Conservation (phyloP, 2,888 invertebrate genomes). For the Andrena marginata region DNA sequence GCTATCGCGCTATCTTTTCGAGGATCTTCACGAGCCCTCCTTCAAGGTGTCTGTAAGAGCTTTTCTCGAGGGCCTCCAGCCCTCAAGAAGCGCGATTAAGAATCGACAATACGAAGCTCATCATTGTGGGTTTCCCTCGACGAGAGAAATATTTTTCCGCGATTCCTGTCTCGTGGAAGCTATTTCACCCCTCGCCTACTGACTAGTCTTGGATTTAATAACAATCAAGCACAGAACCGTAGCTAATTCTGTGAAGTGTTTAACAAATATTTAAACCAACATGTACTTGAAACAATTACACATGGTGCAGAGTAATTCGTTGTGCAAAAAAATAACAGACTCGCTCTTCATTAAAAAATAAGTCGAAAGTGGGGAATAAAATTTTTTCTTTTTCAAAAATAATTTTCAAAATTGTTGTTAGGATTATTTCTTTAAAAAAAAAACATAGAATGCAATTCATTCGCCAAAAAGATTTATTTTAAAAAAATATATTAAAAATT, state of each 20-base stretch:
- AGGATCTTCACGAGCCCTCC: conserved; percentile 18
- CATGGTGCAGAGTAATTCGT: neutral
- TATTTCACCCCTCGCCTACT: neutral
- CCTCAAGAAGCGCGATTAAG: conserved; percentile 16
- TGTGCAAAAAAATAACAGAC: neutral
- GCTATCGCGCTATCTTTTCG: neutral
- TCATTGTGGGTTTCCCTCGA: conserved; percentile 31
- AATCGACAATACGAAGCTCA: conserved; percentile 10
- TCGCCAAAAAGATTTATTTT: too few species aligned
- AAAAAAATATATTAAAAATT: neutral
- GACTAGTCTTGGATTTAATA: neutral
- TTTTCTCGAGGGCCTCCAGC: neutral
- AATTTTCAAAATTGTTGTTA: neutral
- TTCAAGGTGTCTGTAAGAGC: conserved; percentile 5
- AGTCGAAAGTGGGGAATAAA: neutral
- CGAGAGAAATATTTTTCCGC: conserved; percentile 35
- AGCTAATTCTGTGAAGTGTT: neutral
- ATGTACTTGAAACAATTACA: too few species aligned
- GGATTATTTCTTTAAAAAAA: neutral
- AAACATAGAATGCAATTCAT: neutral
- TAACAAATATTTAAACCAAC: neutral
- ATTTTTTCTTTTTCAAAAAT: neutral
- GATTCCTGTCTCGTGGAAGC: conserved; percentile 31
- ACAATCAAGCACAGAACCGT: neutral
- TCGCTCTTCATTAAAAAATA: neutral